phyloP scores from a whole-genome alignment of 2,888 invertebrate species.

The Deilephila porcellus region DNA sequence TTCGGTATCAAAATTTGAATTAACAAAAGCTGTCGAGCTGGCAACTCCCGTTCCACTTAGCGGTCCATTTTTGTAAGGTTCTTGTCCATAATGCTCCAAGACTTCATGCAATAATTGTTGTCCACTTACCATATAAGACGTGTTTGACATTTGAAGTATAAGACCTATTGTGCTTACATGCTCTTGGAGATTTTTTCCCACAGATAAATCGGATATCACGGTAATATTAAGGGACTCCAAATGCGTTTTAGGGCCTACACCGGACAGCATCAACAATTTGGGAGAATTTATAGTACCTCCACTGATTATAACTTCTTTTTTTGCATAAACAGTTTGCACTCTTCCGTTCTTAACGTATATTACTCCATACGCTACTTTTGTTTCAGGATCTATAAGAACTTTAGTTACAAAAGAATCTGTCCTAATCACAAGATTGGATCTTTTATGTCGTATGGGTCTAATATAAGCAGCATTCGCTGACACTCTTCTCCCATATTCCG shows the following conservation, averaged over 20 bases:
- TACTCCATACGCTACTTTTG: conserved; percentile 77
- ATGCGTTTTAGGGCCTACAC: conserved; percentile 86
- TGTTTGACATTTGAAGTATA: conserved; percentile 75
- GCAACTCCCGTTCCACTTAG: conserved; percentile 83
- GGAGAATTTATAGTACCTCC: conserved; percentile 86
- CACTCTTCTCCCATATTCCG: conserved; percentile 84
- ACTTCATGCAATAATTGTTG: conserved; percentile 72
- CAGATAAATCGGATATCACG: conserved; percentile 86
- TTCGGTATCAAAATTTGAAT: conserved; percentile 77
- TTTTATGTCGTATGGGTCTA: conserved; percentile 83
- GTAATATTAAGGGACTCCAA: conserved; percentile 79
- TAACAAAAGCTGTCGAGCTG: conserved; percentile 85
- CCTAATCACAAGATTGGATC: conserved; percentile 80
- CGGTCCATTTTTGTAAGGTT: conserved; percentile 75
- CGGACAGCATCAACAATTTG: conserved; percentile 87
- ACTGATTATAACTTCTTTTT: conserved; percentile 86
- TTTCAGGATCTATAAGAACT: conserved; percentile 85
- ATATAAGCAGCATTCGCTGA: conserved; percentile 88
- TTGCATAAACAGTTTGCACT: conserved; percentile 73
- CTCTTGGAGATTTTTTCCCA: conserved; percentile 90
- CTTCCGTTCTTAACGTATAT: conserved; percentile 72
- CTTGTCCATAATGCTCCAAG: conserved; percentile 68
- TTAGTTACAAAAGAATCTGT: conserved; percentile 83
- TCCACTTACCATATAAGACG: conserved; percentile 73
- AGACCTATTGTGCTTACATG: conserved; percentile 88